Conservation (phyloP, 2,113 vertebrate genomes). For the Murina feae region DNA sequence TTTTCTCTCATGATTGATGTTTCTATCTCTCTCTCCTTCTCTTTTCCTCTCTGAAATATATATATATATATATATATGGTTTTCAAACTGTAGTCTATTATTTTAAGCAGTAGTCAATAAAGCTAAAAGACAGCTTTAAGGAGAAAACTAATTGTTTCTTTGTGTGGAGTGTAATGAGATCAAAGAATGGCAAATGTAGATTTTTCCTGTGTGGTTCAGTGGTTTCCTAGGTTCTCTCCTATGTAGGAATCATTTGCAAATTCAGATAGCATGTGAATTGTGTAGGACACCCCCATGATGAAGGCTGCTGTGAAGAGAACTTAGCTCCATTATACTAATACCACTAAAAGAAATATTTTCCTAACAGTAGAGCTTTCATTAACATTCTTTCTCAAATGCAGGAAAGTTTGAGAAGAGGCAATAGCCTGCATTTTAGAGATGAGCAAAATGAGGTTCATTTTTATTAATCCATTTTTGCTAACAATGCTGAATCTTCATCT, state of each 20-base stretch:
- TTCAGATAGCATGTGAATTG: neutral
- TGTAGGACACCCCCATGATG: neutral
- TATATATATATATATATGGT: neutral
- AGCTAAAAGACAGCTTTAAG: conserved; percentile 8
- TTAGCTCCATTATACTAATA: neutral
- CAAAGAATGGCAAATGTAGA: neutral
- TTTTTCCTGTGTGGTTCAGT: neutral
- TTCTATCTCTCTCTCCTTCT: no score
- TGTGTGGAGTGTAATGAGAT: neutral
- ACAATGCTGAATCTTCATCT: neutral
- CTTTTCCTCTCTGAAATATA: no score
- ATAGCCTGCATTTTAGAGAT: neutral
- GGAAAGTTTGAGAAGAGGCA: neutral
- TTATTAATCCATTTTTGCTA: neutral
- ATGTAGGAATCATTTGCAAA: neutral
- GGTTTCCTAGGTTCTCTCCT: neutral
- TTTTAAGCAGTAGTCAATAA: neutral
- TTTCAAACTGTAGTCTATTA: neutral
- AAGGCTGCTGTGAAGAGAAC: neutral
- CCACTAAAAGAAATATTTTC: neutral
- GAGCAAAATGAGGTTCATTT: neutral
- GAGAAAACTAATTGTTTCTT: neutral
- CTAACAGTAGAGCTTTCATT: neutral
- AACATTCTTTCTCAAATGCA: neutral
- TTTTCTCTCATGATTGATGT: no score